Evolutionary conservation across 2,888 invertebrate species (phyloP).

Genomic region (Ditula angustiorana): DNA sequence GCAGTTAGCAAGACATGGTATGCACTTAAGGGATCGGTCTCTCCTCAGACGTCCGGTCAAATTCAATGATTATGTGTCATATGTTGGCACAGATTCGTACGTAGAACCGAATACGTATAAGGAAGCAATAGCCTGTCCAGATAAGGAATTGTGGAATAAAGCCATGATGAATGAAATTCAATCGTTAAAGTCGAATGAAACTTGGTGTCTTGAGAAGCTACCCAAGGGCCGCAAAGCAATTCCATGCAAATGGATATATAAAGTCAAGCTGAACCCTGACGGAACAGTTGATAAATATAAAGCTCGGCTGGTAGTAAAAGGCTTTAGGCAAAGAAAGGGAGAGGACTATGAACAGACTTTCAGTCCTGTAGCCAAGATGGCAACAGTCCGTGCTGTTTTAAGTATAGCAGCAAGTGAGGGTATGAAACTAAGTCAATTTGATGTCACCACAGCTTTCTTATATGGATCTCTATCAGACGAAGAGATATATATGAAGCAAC

Average conservation of each 20-base stretch:
- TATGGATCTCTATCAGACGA: no score
- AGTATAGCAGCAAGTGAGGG: slow-evolving; percentile 33
- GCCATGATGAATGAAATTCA: background rate
- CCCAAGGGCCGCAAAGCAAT: background rate
- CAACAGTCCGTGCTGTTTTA: slow-evolving; percentile 34
- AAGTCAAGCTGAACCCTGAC: slow-evolving; percentile 43
- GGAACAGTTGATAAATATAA: slow-evolving; percentile 42
- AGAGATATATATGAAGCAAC: no score
- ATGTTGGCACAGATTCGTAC: background rate
- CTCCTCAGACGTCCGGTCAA: background rate
- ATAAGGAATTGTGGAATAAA: background rate
- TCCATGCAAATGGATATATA: slow-evolving; percentile 7
- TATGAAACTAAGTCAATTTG: slow-evolving; percentile 30
- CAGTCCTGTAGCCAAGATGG: slow-evolving; percentile 38
- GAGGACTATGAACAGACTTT: slow-evolving; percentile 40
- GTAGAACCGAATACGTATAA: background rate
- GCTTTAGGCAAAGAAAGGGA: no score
- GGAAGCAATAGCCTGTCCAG: background rate
- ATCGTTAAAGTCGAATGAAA: background rate
- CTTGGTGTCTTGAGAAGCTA: background rate
- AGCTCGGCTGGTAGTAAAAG: slow-evolving; percentile 45
- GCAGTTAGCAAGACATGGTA: background rate
- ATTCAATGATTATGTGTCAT: background rate
- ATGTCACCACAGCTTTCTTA: slow-evolving; percentile 35
- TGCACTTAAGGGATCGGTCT: background rate